Base-by-base conservation (phyloP, 2,888 invertebrate genomes). In the Tinea semifulvella region DNA sequence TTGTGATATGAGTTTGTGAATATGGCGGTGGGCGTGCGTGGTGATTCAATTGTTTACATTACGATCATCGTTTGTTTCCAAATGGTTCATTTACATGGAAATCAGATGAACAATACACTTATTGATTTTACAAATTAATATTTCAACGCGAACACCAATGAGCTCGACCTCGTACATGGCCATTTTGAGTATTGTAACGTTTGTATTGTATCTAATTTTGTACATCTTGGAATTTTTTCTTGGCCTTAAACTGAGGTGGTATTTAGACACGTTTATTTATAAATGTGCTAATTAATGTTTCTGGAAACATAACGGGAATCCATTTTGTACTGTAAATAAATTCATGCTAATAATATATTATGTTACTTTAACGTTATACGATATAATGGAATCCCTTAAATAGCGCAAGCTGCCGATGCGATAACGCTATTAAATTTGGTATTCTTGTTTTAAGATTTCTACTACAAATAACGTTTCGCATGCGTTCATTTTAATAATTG, bases 41-140 rank as follows among this genome's bases (percentile, higher is more conserved):
- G 53, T 61, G 64, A 64, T 64, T 66, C 59, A 61, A 63, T 63
- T 72, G 70, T 72, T 71, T 73, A 70, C 57, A 57, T 64, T 66
- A 64, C 58, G 53, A 58, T 49, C 57, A 60, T 64, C 59, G 65
- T 31, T 18, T 36, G 36, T 36, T 36, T 36, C 36, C 17, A 18
- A 36, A 60, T 63, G 62, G 60, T 59, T 56, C 54, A 53, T 57
- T 61, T 61, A 55, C 49, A 52, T 52, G 55, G 52, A 22, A 40
- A 20, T 22, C 11, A n/a, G 22, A 13, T 13, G 40, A 40, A 40
- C 40, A 40, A 40, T 22, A 22, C 20, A 14, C 22, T 40, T 40
- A 40, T 40, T 40, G 20, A 40, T 40, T 13, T 22, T 22, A 22
- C 40, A 40, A 22, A 40, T 40, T 40, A 40, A 22, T 40, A 22